Conservation (phyloP, 2,888 invertebrate species). For the Coremacera marginata region DNA sequence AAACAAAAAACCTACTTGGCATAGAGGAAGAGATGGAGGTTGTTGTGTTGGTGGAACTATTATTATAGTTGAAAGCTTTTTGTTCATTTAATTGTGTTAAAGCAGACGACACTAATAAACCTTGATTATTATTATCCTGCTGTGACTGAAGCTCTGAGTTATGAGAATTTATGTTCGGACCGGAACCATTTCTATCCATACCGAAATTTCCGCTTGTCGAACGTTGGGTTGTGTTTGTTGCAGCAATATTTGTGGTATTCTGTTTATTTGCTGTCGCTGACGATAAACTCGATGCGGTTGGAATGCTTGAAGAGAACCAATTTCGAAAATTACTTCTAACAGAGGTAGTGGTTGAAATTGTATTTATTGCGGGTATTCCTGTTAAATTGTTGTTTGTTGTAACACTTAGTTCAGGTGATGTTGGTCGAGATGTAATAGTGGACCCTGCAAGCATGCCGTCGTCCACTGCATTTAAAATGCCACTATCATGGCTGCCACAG, state of each 20-base stretch:
- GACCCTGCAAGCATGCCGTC: slow-evolving; percentile 55
- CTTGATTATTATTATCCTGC: slow-evolving; percentile 66
- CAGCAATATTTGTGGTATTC: neutral
- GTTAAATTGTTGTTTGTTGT: slow-evolving; percentile 40
- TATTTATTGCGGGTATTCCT: slow-evolving; percentile 36
- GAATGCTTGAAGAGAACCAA: slow-evolving; percentile 61
- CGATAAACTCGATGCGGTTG: slow-evolving; percentile 36
- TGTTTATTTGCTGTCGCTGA: slow-evolving; percentile 1
- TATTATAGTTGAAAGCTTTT: slow-evolving; percentile 42
- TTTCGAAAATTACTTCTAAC: slow-evolving; percentile 60
- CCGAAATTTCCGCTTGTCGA: slow-evolving; percentile 59
- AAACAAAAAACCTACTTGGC: slow-evolving; percentile 51
- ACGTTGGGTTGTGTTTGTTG: slow-evolving; percentile 26
- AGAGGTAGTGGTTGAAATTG: slow-evolving; percentile 48
- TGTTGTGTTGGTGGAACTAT: slow-evolving; percentile 43
- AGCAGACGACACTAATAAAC: slow-evolving; percentile 66
- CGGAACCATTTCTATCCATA: slow-evolving; percentile 61
- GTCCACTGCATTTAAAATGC: slow-evolving; percentile 53
- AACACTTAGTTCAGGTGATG: slow-evolving; percentile 57
- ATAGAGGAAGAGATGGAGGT: slow-evolving; percentile 52
- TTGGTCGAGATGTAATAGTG: slow-evolving; percentile 55
- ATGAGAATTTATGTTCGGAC: slow-evolving; percentile 61
- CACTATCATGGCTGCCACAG: slow-evolving; percentile 55
- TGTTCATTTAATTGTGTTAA: slow-evolving; percentile 57
- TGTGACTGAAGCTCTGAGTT: slow-evolving; percentile 61